Conservation (phyloP, 1,140 invertebrate genomes). For the Cephus cinctus region DNA sequence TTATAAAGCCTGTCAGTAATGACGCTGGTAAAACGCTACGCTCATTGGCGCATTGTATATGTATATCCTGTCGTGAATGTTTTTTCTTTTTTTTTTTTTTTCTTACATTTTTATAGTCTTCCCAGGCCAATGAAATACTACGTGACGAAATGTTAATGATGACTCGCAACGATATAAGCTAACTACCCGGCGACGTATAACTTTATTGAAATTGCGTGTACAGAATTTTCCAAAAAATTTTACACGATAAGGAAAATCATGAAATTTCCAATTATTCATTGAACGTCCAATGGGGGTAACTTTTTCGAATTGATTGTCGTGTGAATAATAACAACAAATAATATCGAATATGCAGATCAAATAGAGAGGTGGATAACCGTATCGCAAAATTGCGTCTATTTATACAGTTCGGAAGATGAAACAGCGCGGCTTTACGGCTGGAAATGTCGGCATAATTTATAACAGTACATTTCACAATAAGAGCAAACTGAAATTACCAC, state of each 20-base stretch:
- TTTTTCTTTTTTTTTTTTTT: constrained; percentile 7
- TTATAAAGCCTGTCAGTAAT: constrained; percentile 19
- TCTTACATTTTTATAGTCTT: neutral
- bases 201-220: no score
- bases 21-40: constrained; percentile 11
- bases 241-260: no score
- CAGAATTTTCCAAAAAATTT: no score
- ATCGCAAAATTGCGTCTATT: no score
- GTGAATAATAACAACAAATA: no score
- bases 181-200: no score
- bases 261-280: no score
- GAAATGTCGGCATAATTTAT: constrained; percentile 42
- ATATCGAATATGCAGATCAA: no score
- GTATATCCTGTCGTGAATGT: neutral
- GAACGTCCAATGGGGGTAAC: no score
- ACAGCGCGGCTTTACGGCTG: constrained; percentile 26
- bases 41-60: constrained; percentile 14
- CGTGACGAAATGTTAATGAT: constrained; percentile 1
- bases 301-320: no score
- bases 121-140: neutral
- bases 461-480: constrained; percentile 46
- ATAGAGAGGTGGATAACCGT: no score
- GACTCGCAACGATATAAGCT: neutral
- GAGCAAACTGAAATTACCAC: constrained; percentile 48
- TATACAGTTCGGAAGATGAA: constrained; percentile 27